phyloP scores from a whole-genome alignment of 64 coral and sea anemone species.

The Stylophora pistillata region DNA sequence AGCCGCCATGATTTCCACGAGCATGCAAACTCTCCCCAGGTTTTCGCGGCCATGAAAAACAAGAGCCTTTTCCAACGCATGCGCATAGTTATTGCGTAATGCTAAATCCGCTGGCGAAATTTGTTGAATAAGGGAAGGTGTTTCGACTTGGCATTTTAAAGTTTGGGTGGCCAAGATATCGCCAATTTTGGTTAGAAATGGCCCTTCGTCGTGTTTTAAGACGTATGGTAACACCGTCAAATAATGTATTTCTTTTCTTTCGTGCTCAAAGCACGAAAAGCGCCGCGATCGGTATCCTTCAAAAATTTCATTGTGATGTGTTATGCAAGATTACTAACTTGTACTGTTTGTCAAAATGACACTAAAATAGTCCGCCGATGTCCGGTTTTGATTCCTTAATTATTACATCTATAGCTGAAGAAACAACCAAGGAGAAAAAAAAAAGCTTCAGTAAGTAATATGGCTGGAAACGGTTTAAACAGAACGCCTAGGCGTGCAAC shows the following conservation, averaged over 20 bases:
- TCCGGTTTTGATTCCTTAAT: background rate
- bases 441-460: conserved; percentile 49
- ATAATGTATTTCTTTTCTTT: conserved; percentile 10
- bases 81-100: background rate
- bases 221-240: conserved; percentile 20
- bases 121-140: background rate
- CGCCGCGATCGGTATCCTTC: conserved; percentile 39
- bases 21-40: background rate
- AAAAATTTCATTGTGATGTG: background rate
- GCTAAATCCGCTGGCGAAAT: background rate
- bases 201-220: background rate
- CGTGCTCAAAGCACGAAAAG: conserved; percentile 25
- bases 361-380: background rate
- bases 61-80: background rate
- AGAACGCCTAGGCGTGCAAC: too few relatives aligned
- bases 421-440: conserved; percentile 45
- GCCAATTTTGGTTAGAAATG: background rate
- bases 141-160: background rate
- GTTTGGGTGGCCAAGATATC: background rate
- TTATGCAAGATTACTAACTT: conserved; percentile 11
- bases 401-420: background rate
- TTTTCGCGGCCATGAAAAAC: too few relatives aligned
- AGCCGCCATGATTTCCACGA: conserved; percentile 33
- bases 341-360: background rate
- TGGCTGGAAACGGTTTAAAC: background rate